A percentile compares a stretch with the other conserved stretches of the same genome.
Conservation (phyloP, 2,797 vertebrate species). For the Microctenopoma steveboyesi region DNA sequence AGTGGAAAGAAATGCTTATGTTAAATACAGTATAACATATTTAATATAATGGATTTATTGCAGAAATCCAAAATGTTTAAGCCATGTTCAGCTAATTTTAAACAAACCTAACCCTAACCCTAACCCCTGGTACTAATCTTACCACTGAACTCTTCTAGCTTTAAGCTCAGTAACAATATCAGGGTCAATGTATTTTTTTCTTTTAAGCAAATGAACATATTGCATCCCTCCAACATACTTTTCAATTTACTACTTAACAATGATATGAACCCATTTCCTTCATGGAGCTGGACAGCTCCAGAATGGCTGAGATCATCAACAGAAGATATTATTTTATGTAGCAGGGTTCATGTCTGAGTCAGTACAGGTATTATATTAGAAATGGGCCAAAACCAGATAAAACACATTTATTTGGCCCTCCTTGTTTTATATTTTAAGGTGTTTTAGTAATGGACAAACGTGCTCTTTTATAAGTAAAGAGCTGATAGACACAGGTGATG, state of each 20-base stretch:
- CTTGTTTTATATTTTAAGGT: neutral
- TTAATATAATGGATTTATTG: too few species aligned
- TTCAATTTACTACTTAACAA: neutral
- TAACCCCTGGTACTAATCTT: too few species aligned
- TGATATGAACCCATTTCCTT: neutral
- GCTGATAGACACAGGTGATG: neutral
- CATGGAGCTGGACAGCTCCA: neutral
- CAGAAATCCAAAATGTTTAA: too few species aligned
- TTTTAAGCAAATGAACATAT: neutral
- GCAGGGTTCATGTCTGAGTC: neutral
- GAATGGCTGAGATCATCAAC: constrained; percentile 6
- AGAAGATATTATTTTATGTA: neutral
- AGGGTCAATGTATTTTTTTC: neutral
- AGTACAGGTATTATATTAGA: neutral
- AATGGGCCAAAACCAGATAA: neutral
- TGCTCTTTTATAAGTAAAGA: neutral
- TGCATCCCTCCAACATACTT: neutral
- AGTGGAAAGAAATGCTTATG: too few species aligned
- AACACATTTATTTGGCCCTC: neutral
- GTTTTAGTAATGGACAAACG: neutral
- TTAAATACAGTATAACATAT: too few species aligned
- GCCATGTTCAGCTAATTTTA: too few species aligned
- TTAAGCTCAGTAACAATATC: too few species aligned
- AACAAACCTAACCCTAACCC: too few species aligned
- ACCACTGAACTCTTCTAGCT: too few species aligned